phyloP scores from a whole-genome alignment of 1,140 invertebrate genomes.

The Eciton burchellii region DNA sequence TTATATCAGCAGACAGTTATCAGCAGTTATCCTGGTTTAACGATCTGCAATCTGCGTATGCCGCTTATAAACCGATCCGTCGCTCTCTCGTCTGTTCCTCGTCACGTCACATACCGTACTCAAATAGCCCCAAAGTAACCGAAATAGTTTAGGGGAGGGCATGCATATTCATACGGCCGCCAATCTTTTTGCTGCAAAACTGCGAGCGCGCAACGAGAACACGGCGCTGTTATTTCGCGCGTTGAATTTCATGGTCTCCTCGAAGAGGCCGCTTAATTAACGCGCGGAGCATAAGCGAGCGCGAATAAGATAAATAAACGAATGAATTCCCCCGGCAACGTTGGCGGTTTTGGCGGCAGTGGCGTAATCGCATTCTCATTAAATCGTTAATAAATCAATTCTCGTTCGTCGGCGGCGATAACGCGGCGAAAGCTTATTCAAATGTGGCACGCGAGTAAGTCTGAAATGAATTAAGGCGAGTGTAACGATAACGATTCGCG shows the following conservation, averaged over 20 bases:
- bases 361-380: not conserved
- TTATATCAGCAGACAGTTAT: constrained; percentile 17
- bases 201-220: constrained; percentile 33
- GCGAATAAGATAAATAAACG: not conserved
- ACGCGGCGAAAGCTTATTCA: constrained; percentile 4
- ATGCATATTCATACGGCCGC: constrained; percentile 38
- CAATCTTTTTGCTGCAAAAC: constrained; percentile 53
- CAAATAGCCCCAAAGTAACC: constrained; percentile 55
- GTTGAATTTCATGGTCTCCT: constrained; percentile 17
- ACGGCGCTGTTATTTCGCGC: constrained; percentile 4
- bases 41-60: constrained; percentile 5
- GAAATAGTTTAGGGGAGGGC: constrained; percentile 45
- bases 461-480: constrained; percentile 26
- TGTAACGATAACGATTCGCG: constrained; percentile 13
- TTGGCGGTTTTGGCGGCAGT: not conserved
- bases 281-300: not conserved
- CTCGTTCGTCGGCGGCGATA: constrained; percentile 3
- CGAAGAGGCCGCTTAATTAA: not conserved
- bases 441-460: constrained; percentile 26
- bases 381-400: constrained; percentile 33
- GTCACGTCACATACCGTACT: constrained; percentile 43
- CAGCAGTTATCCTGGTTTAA: not conserved
- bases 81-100: not conserved
- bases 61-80: constrained; percentile 15
- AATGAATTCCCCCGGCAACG: not conserved